Evolutionary conservation across 2,888 invertebrate genomes (phyloP), one percentile per base, ranked within the genome.

Genomic region (Megamerina dolium): DNA sequence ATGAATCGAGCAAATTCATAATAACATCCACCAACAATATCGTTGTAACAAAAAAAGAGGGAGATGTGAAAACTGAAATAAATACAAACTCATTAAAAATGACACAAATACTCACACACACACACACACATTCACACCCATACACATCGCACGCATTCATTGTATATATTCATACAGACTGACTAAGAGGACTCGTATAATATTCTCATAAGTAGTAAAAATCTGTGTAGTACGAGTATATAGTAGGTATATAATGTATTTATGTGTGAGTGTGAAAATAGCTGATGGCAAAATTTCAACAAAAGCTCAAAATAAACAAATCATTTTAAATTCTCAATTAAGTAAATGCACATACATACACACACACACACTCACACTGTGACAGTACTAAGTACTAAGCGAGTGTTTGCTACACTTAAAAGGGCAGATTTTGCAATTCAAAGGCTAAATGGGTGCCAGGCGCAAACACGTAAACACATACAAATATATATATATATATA

Each of bases 281-380:
- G 59, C 66, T 60, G 38, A 41, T 44, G 58, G 61, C 57, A 41
- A 53, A 52, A 52, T 58, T 54, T 55, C 44, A 52, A 62, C 60
- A 58, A 58, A 63, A 62, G 60, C 51, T 45, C 47, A 48, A 54
- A 50, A 55, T 57, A 61, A 61, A 61, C 60, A 63, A 57, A 60
- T 58, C 60, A 57, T 63, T 64, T 61, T 54, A 61, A 59, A 64
- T 61, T 61, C 61, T 61, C 62, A 61, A 61, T 65, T 63, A 60
- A 60, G 54, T 51, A 56, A 53, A 49, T 54, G 51, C 54, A 58
- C 29, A 23, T 34, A 29, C 26, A 41, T 13, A 19, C n/a, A 9
- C 5, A 9, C 6, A 10, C 6, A 21, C 27, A 41, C 30, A 31
- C 33, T 13, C 31, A 43, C 20, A 10, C 14, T n/a, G n/a, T n/a